A percentile compares a stretch with the other conserved stretches of the same genome.
phyloP scores from a whole-genome alignment of 2,113 vertebrate species.

The Ctenomys sociabilis region DNA sequence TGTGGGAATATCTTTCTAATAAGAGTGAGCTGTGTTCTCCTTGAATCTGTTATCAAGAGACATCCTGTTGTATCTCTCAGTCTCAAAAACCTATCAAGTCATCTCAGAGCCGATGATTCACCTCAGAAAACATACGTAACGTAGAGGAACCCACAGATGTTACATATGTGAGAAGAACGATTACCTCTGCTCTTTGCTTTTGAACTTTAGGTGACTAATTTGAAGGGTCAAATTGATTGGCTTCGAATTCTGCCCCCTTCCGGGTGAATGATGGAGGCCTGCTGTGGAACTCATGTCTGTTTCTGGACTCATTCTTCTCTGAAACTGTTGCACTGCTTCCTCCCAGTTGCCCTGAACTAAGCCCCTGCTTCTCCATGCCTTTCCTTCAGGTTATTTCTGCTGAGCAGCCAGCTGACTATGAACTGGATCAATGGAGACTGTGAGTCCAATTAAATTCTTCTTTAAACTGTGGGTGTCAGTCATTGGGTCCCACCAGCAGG shows the following conservation, averaged over 20 bases:
- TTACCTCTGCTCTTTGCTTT: not conserved
- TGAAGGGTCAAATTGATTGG: not conserved
- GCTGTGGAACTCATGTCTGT: not conserved
- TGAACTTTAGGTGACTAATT: not conserved
- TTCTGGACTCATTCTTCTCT: not conserved
- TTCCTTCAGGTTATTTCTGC: not conserved
- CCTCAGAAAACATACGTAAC: not conserved
- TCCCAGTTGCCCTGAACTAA: not conserved
- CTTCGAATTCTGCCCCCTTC: not conserved
- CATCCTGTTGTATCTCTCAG: not conserved
- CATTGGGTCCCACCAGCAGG: not conserved
- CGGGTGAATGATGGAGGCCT: not conserved
- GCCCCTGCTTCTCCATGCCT: not conserved
- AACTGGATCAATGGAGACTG: not conserved
- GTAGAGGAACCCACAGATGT: not conserved
- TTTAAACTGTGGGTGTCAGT: not conserved
- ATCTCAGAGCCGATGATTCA: conserved; percentile 4
- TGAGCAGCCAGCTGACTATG: not conserved
- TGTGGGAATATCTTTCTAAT: not conserved
- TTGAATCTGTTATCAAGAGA: not conserved
- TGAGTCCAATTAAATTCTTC: not conserved
- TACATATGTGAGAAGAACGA: not conserved
- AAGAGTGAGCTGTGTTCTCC: not conserved
- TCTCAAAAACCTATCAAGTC: not conserved
- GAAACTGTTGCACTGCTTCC: not conserved